Evolutionary conservation across 1,140 invertebrate genomes (phyloP).

Genomic region (Gonatopus flavifemur): DNA sequence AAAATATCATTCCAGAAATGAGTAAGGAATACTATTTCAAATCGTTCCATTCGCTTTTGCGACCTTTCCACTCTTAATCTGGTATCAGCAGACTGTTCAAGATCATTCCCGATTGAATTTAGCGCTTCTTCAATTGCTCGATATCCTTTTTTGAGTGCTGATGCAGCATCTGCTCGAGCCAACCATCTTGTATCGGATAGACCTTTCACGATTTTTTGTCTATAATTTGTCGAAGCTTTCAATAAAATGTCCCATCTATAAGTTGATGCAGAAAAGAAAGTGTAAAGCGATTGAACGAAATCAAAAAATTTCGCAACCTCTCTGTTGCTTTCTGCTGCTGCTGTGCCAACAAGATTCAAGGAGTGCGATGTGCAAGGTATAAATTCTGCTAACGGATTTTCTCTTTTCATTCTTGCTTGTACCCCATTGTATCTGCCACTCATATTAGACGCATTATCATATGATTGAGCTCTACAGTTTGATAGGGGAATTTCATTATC

Average conservation of each 20-base stretch:
- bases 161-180: neutral
- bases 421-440: conserved; percentile 37
- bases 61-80: conserved; percentile 13
- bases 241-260: conserved; percentile 11
- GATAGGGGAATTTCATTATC: conserved; percentile 19
- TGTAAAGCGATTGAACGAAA: conserved; percentile 19
- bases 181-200: conserved; percentile 1
- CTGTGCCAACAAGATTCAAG: conserved; percentile 32
- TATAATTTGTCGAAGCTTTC: neutral
- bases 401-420: conserved; percentile 26
- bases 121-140: conserved; percentile 3
- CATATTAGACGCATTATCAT: conserved; percentile 45
- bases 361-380: conserved; percentile 38
- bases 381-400: conserved; percentile 25
- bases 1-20: conserved; percentile 22
- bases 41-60: conserved; percentile 19
- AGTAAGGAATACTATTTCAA: conserved; percentile 21
- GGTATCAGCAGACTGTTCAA: conserved; percentile 10
- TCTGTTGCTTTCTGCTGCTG: conserved; percentile 21
- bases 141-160: conserved; percentile 6
- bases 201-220: neutral
- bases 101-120: neutral
- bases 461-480: conserved; percentile 41
- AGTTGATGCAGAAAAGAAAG: conserved; percentile 23
- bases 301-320: conserved; percentile 14